Base-by-base conservation (phyloP, 2,888 invertebrate genomes). In the Athalia cordata region DNA sequence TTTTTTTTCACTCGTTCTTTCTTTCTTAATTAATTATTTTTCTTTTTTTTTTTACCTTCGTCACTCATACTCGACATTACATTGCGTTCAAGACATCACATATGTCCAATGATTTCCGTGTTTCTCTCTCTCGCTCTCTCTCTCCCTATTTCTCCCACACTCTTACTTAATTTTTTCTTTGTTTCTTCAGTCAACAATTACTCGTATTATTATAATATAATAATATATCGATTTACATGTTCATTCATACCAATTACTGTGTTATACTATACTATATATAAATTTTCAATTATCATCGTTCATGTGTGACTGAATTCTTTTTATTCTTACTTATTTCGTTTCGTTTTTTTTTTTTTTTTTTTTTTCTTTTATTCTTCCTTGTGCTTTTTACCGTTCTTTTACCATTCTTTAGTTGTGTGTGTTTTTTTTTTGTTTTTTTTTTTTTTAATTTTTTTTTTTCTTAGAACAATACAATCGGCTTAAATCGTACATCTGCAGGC, bases 1-100 rank as follows among this genome's bases (percentile, higher is more conserved):
- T n/a, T n/a, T 72, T 77, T 59, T 68, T 79, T 77, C 66, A 61
- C 78, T 57, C 65, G 77, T 77, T 77, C 74, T 45, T 77, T 70
- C 77, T 59, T 79, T 68, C 57, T 62, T 43, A 13, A 13, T 62
- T 29, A 62, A 62, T 11, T 4, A 52, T 72, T 52, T 59, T 47
- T 6, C 45, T 59, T 5, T n/a, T n/a, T n/a, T n/a, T n/a, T n/a
- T n/a, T n/a, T n/a, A n/a, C 43, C 13, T 13, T 29, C 68, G 29
- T n/a, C 66, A 49, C 64, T 47, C 68, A n/a, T 55, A 68, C 55
- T 55, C 50, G 68, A 68, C 52, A 68, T 68, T 67, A 67, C 68
- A 68, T 68, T 29, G 29, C 29, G 29, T 29, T 29, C 29, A 2
- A 29, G 2, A 29, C 29, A 29, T n/a, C 6, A 55, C n/a, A 55